phyloP scores from a whole-genome alignment of 2,113 vertebrate genomes.

The Manacus vitellinus region DNA sequence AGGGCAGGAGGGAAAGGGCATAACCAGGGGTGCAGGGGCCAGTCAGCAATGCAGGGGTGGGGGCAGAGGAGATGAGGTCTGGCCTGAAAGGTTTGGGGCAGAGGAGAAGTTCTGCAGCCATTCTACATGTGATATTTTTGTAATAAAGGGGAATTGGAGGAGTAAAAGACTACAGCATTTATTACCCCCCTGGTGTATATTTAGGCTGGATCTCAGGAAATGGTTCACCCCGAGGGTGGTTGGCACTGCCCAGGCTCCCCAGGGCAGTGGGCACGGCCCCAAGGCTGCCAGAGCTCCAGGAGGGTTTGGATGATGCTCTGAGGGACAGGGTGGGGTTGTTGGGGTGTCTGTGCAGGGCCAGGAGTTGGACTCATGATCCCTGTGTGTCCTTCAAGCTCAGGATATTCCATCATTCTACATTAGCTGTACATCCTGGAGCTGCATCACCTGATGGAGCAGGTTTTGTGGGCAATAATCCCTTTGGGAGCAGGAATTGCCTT shows the following conservation, averaged over 20 bases:
- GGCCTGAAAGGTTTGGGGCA: background rate
- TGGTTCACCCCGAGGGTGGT: background rate
- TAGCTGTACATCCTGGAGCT: rapidly evolving
- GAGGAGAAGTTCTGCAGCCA: background rate
- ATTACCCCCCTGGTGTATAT: background rate
- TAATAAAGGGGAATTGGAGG: background rate
- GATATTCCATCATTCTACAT: background rate
- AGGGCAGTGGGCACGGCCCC: background rate
- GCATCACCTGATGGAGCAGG: rapidly evolving
- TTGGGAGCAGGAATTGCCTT: background rate
- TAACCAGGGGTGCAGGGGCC: background rate
- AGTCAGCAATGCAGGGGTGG: background rate
- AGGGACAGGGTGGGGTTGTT: background rate
- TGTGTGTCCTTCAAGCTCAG: background rate
- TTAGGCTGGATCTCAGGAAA: rapidly evolving
- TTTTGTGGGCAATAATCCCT: background rate
- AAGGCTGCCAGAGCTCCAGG: background rate
- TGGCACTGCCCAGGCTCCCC: background rate
- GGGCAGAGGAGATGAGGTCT: background rate
- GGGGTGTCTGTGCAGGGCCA: background rate
- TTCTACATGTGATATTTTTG: rapidly evolving
- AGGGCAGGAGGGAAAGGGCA: background rate
- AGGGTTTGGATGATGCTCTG: rapidly evolving
- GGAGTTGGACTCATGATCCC: rapidly evolving
- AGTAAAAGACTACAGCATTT: background rate